These are phyloP conservation scores for Eupristina koningsbergeri DNA, from an alignment of 1,140 invertebrate genomes.

Conservation along the genomic window DNA sequence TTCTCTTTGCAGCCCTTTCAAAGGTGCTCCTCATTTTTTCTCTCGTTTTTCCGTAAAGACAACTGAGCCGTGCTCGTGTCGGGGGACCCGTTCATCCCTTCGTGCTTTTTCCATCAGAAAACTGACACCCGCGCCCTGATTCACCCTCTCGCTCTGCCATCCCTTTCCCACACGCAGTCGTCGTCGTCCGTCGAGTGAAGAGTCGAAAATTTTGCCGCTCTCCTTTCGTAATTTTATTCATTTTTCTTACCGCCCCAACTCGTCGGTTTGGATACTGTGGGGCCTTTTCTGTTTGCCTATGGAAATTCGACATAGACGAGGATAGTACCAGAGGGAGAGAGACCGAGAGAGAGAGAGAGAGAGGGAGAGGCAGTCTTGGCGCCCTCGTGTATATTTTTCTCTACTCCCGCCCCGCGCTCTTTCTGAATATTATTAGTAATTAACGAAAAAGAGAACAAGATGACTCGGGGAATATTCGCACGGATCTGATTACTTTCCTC, in stretches of 20 bases:
- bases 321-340: not conserved
- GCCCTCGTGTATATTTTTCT: conserved; percentile 61
- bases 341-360: not conserved
- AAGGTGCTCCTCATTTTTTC: conserved; percentile 1
- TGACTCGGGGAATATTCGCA: conserved; percentile 20
- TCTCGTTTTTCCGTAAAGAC: conserved; percentile 24
- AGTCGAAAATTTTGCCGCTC: conserved; percentile 54
- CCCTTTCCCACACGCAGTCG: not conserved
- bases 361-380: not conserved
- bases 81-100: not conserved
- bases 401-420: conserved; percentile 48
- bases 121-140: conserved; percentile 35
- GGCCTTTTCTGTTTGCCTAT: conserved; percentile 70
- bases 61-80: conserved; percentile 13
- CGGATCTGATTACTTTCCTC: conserved; percentile 44
- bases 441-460: conserved; percentile 58
- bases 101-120: conserved; percentile 1
- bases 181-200: conserved; percentile 11
- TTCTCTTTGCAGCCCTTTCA: conserved; percentile 12
- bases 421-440: conserved; percentile 75
- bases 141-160: not conserved
- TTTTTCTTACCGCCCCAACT: conserved; percentile 68
- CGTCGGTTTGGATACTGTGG: conserved; percentile 50
- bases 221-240: conserved; percentile 72
- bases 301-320: conserved; percentile 63